Evolutionary conservation across 1,140 invertebrate species (phyloP).

Genomic region (Neuroterus valhalla): DNA sequence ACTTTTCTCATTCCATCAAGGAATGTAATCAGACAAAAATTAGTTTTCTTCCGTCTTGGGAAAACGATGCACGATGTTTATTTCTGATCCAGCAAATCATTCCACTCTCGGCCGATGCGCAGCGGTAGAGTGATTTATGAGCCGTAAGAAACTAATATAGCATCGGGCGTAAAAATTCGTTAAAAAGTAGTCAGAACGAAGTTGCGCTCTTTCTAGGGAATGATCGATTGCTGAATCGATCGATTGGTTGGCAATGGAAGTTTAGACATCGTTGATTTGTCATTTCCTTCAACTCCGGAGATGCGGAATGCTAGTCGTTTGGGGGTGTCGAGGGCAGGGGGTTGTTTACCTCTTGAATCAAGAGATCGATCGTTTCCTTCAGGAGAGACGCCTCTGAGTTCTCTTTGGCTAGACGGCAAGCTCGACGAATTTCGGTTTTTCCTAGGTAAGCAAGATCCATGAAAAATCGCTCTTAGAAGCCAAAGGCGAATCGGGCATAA

Average conservation of each 20-base stretch:
- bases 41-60: not conserved
- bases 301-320: constrained; percentile 6
- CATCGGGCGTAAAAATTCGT: constrained; percentile 30
- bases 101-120: constrained; percentile 17
- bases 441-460: constrained; percentile 44
- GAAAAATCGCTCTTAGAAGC: constrained; percentile 58
- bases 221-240: constrained; percentile 27
- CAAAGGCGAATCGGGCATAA: constrained; percentile 56
- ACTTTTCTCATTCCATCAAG: not conserved
- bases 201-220: constrained; percentile 13
- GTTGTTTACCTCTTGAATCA: constrained; percentile 28
- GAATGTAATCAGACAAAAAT: not conserved
- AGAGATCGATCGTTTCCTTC: constrained; percentile 33
- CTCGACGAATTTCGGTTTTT: constrained; percentile 42
- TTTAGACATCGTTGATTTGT: constrained; percentile 30
- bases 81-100: constrained; percentile 17
- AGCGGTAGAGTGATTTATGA: constrained; percentile 17
- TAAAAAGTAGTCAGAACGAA: constrained; percentile 29
- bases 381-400: not conserved
- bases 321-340: not conserved
- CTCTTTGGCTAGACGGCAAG: not conserved
- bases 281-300: constrained; percentile 24
- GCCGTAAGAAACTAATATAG: constrained; percentile 27
- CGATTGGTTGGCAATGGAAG: constrained; percentile 11
- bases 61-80: not conserved